Conservation (phyloP, 2,888 invertebrate species). For the Blomia tropicalis region DNA sequence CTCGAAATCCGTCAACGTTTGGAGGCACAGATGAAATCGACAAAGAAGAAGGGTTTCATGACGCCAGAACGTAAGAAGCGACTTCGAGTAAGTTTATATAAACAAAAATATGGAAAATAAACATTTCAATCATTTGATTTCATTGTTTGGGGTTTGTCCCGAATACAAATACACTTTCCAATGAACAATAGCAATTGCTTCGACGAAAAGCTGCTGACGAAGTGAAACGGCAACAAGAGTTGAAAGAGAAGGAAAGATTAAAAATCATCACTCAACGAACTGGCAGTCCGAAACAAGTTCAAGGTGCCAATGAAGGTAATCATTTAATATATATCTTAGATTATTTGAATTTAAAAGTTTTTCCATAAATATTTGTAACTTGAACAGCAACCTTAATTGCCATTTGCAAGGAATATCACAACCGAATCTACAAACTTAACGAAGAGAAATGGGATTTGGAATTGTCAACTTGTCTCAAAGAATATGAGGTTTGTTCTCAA, state of each 20-base stretch:
- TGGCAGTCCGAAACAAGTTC: constrained; percentile 28
- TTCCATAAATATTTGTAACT: neutral
- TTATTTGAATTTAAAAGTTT: neutral
- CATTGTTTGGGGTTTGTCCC: neutral
- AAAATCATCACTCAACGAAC: constrained; percentile 30
- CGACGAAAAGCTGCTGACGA: constrained; percentile 32
- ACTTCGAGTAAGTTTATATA: constrained; percentile 57
- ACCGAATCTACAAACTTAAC: constrained; percentile 15
- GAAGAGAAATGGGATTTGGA: constrained; percentile 17
- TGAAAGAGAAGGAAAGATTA: constrained; percentile 31
- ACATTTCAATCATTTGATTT: neutral
- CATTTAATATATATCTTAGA: neutral
- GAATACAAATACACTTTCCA: neutral
- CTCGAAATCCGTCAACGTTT: constrained; percentile 28
- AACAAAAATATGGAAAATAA: neutral
- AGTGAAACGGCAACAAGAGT: constrained; percentile 31
- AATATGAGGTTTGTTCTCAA: constrained; percentile 7
- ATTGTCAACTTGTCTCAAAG: neutral
- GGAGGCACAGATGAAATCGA: constrained; percentile 25
- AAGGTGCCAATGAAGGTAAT: constrained; percentile 31
- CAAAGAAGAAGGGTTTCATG: constrained; percentile 77
- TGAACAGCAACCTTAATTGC: constrained; percentile 6
- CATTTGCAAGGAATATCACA: constrained; percentile 13
- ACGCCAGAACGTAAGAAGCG: constrained; percentile 99
- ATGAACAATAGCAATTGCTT: constrained; percentile 29